Evolutionary conservation across 2,113 vertebrate species (phyloP).

Genomic region (Sclerurus mexicanus): DNA sequence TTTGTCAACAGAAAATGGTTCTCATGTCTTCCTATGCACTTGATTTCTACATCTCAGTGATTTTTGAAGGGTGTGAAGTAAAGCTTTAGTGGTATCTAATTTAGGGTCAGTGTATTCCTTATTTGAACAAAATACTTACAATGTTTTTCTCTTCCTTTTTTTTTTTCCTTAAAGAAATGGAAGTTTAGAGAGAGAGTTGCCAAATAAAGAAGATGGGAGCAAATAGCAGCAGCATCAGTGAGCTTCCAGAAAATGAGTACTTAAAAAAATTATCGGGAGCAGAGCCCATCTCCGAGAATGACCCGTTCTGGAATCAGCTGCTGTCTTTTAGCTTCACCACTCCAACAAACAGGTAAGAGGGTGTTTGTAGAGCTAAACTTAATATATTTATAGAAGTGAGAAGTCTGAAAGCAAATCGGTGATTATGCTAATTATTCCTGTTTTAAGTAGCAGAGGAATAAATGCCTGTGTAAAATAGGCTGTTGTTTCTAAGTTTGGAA

Average conservation of each 20-base stretch:
- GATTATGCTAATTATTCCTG: not conserved
- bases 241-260: conserved; percentile 91
- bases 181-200: conserved; percentile 53
- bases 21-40: accelerated
- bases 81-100: not conserved
- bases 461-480: not conserved
- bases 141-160: not conserved
- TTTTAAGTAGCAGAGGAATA: not conserved
- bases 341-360: conserved; percentile 89
- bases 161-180: conserved; percentile 65
- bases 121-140: not conserved
- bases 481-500: not conserved
- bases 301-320: conserved; percentile 99
- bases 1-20: not conserved
- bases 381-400: not conserved
- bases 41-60: not conserved
- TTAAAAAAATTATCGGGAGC: conserved; percentile 87
- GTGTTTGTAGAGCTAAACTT: not conserved
- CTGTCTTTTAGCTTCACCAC: conserved; percentile 94
- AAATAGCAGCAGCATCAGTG: conserved; percentile 90
- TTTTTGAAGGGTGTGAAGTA: not conserved
- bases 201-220: conserved; percentile 86
- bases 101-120: not conserved
- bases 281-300: conserved; percentile 90
- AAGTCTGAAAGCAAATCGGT: not conserved